phyloP scores from a whole-genome alignment of 1,140 invertebrate species.

The Ostrea denselamellosa region DNA sequence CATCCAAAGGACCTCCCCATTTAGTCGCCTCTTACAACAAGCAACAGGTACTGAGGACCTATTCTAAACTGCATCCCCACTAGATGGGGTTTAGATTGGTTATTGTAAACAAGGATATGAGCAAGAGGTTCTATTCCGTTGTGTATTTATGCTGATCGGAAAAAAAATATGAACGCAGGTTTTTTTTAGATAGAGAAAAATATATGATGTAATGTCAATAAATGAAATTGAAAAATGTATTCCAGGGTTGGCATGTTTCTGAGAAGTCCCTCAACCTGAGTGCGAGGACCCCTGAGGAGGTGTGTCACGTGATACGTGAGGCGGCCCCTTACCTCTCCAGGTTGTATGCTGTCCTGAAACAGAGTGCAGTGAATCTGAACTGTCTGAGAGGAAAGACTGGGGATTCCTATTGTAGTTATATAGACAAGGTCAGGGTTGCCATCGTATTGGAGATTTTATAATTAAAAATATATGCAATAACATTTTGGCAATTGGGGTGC shows the following conservation, averaged over 20 bases:
- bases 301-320: constrained; percentile 61
- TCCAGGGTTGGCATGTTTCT: constrained; percentile 73
- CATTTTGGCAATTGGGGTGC: no score
- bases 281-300: constrained; percentile 59
- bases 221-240: not conserved
- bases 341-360: constrained; percentile 69
- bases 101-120: no score
- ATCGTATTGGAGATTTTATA: not conserved
- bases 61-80: no score
- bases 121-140: no score
- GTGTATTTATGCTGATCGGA: not conserved
- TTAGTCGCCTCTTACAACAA: no score
- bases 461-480: no score
- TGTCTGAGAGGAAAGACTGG: constrained; percentile 65
- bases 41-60: no score
- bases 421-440: constrained; percentile 62
- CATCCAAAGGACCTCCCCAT: no score
- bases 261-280: constrained; percentile 57
- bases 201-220: not conserved
- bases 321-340: constrained; percentile 69
- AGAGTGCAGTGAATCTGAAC: constrained; percentile 69
- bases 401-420: constrained; percentile 64
- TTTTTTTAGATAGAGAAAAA: not conserved
- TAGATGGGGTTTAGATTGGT: no score
- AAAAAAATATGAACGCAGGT: not conserved